phyloP scores from a whole-genome alignment of 2,888 invertebrate genomes.

The Pyrgus malvae region DNA sequence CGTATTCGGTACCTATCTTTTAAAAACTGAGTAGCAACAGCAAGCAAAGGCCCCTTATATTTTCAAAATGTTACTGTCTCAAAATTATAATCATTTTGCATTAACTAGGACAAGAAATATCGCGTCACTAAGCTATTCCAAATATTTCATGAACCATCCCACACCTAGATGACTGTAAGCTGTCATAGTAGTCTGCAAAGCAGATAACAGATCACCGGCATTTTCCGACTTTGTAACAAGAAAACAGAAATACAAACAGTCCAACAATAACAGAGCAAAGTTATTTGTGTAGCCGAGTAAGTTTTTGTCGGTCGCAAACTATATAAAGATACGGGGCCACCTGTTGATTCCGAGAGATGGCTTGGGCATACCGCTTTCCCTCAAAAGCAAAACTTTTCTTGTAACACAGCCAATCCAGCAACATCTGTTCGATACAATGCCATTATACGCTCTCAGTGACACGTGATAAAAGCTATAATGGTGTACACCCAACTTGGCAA shows the following conservation, averaged over 20 bases:
- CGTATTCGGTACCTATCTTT: too few relatives aligned
- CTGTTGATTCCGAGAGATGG: constrained; percentile 34
- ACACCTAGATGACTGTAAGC: too few relatives aligned
- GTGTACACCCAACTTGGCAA: constrained; percentile 17
- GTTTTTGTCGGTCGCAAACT: constrained; percentile 17
- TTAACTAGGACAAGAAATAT: too few relatives aligned
- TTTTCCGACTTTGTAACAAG: background rate
- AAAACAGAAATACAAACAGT: background rate
- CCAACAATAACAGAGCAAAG: constrained; percentile 3
- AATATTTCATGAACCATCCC: too few relatives aligned
- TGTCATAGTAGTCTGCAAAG: too few relatives aligned
- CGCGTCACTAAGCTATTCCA: too few relatives aligned
- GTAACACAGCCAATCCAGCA: constrained; percentile 34
- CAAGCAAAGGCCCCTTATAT: too few relatives aligned
- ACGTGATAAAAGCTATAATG: constrained; percentile 10
- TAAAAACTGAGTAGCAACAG: too few relatives aligned
- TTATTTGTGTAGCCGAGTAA: background rate
- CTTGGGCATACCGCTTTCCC: constrained; percentile 31
- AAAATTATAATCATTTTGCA: too few relatives aligned
- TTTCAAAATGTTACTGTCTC: too few relatives aligned
- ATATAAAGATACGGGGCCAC: constrained; percentile 30
- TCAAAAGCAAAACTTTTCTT: constrained; percentile 34
- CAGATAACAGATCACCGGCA: too few relatives aligned
- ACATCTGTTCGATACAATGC: constrained; percentile 19
- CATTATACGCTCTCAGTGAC: constrained; percentile 9